phyloP scores from a whole-genome alignment of 1,140 invertebrate species.

The Archivesica marissinica region DNA sequence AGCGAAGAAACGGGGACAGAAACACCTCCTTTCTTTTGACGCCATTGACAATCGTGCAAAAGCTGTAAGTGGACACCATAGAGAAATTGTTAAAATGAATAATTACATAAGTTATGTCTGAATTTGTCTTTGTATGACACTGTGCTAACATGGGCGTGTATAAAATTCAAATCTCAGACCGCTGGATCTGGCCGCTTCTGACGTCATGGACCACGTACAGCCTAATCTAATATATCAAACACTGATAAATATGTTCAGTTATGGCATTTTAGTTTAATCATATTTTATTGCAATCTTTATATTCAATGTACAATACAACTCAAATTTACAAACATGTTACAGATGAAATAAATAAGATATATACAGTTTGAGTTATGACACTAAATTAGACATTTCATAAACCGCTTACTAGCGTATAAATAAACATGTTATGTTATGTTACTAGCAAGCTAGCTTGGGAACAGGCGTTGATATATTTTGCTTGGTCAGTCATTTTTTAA shows the following conservation, averaged over 20 bases:
- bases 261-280: no score
- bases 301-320: no score
- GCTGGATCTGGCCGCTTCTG: background rate
- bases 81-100: background rate
- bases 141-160: background rate
- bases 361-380: no score
- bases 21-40: conserved; percentile 9
- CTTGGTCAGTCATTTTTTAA: no score
- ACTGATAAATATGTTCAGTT: background rate
- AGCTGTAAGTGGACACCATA: conserved; percentile 18
- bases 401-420: no score
- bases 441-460: no score
- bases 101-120: background rate
- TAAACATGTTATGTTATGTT: no score
- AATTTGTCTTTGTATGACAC: background rate
- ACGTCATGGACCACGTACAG: background rate
- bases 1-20: background rate
- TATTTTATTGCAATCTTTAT: no score
- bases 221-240: background rate
- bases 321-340: no score
- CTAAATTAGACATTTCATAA: no score
- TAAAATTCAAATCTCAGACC: background rate
- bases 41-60: conserved; percentile 33
- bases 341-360: no score
- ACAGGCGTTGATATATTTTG: no score